Percentiles rank a stretch among this genome's conserved stretches.
Conservation (phyloP, 2,888 invertebrate genomes). For the Caenorhabditis sp. region DNA sequence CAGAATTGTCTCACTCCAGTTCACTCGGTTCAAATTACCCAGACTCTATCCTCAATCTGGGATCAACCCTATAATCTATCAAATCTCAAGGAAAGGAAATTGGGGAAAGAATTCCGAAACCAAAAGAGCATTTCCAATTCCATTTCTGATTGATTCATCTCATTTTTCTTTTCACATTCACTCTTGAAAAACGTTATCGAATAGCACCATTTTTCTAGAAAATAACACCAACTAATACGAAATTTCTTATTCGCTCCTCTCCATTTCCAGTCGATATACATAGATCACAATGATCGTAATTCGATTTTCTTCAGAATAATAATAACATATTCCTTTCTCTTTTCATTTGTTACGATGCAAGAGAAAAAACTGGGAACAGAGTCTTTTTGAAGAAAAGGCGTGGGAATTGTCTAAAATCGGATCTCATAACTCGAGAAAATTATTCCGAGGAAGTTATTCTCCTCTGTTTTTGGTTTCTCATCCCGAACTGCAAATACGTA, state of each 20-base stretch:
- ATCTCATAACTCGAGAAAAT: constrained; percentile 6
- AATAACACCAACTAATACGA: background rate
- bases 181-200: background rate
- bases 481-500: background rate
- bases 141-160: constrained; percentile 5
- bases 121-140: constrained; percentile 8
- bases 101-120: too few species aligned
- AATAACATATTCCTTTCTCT: background rate
- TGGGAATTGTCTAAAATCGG: constrained; percentile 31
- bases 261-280: background rate
- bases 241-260: background rate
- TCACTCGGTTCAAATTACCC: too few species aligned
- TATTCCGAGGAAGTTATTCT: constrained; percentile 34
- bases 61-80: background rate
- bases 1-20: too few species aligned
- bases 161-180: background rate
- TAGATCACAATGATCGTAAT: background rate
- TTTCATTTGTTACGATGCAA: constrained; percentile 14
- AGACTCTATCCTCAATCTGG: background rate
- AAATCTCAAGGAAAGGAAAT: too few species aligned
- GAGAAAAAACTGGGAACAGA: background rate
- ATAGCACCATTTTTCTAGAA: too few species aligned
- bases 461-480: background rate
- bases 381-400: constrained; percentile 34
- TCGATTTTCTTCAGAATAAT: constrained; percentile 1